Evolutionary conservation across 2,113 vertebrate species (phyloP).

Genomic region (Oreamnos americanus): DNA sequence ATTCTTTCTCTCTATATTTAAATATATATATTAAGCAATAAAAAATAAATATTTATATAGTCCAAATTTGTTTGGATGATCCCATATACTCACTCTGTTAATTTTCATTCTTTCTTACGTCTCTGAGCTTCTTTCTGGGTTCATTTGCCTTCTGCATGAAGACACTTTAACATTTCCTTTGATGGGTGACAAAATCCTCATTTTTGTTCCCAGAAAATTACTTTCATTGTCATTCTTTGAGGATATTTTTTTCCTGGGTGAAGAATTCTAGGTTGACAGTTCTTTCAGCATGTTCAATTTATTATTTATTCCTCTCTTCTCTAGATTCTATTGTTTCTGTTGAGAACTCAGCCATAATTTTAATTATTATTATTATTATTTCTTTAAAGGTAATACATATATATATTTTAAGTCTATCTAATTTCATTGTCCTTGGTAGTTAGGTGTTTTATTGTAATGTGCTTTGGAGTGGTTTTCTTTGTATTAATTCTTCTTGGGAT

Average conservation of each 20-base stretch:
- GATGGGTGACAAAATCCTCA: background rate
- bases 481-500: background rate
- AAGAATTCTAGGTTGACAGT: background rate
- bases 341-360: background rate
- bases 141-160: background rate
- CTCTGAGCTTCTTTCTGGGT: background rate
- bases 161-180: background rate
- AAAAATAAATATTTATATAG: background rate
- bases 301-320: background rate
- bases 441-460: background rate
- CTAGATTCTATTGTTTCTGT: background rate
- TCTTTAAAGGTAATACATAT: background rate
- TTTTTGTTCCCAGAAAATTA: background rate
- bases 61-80: background rate
- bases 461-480: background rate
- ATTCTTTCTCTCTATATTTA: background rate
- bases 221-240: background rate
- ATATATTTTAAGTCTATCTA: background rate
- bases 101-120: background rate
- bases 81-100: background rate
- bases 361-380: background rate
- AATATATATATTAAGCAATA: background rate
- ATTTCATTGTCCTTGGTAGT: background rate
- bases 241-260: background rate
- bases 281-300: background rate